Percentiles rank a stretch among this genome's conserved stretches.
Conservation (phyloP, 1,140 invertebrate species). For the Leptinotarsa undecemlineata region DNA sequence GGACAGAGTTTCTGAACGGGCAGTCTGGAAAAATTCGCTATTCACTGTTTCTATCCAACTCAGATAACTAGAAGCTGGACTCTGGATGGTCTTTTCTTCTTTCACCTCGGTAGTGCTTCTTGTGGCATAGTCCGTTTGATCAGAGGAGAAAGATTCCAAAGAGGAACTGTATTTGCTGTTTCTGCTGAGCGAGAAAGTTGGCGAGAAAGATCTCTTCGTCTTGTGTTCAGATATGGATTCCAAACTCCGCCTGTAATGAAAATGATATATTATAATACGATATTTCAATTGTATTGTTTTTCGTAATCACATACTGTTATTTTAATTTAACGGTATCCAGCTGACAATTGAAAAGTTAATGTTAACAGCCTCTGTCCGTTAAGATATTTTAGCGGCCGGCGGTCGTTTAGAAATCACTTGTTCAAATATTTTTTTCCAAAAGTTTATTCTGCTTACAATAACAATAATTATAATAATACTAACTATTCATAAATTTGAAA, state of each 20-base stretch:
- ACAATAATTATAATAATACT: too few species aligned
- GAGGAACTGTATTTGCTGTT: conserved; percentile 38
- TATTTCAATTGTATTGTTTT: too few species aligned
- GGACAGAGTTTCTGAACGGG: not conserved
- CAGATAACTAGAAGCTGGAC: conserved; percentile 48
- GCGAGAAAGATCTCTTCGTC: conserved; percentile 46
- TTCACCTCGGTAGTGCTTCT: conserved; percentile 25
- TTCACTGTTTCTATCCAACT: conserved; percentile 54
- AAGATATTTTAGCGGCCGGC: too few species aligned
- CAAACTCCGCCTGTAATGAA: conserved; percentile 48
- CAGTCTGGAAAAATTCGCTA: conserved; percentile 45
- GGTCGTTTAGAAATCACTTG: too few species aligned
- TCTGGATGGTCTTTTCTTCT: conserved; percentile 38
- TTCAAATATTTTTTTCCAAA: too few species aligned
- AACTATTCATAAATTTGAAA: too few species aligned
- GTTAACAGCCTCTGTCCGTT: too few species aligned
- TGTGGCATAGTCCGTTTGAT: conserved; percentile 47
- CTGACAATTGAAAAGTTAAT: too few species aligned
- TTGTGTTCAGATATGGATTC: conserved; percentile 53
- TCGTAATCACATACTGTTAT: too few species aligned
- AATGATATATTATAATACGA: not conserved
- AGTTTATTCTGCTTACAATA: too few species aligned
- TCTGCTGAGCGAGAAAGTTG: conserved; percentile 32
- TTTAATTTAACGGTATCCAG: too few species aligned
- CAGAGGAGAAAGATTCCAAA: conserved; percentile 44